A percentile compares a stretch with the other conserved stretches of the same genome.
Evolutionary conservation across 2,797 vertebrate species (phyloP).

Genomic region (Momotus momota): DNA sequence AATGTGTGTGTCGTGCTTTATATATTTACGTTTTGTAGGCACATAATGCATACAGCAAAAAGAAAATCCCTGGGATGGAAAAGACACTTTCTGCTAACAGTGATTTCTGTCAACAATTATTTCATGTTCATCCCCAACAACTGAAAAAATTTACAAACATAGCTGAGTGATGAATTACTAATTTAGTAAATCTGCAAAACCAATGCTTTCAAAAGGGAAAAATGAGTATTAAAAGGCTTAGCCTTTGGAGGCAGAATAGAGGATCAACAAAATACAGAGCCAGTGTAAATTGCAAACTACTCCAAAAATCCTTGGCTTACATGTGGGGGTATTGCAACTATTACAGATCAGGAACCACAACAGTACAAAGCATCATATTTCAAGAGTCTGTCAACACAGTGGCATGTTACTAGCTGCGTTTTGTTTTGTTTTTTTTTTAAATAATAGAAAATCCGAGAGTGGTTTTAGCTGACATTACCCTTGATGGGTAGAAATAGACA

Average conservation of each 20-base stretch:
- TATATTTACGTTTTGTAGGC: background rate
- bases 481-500: background rate
- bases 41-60: background rate
- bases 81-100: slow-evolving; percentile 36
- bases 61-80: slow-evolving; percentile 11
- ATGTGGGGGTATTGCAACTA: background rate
- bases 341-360: slow-evolving; percentile 27
- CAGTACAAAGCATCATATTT: slow-evolving; percentile 27
- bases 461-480: background rate
- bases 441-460: background rate
- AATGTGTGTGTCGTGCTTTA: slow-evolving; percentile 5
- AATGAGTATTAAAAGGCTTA: slow-evolving; percentile 62
- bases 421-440: too few relatives aligned
- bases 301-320: slow-evolving; percentile 61
- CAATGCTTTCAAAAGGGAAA: slow-evolving; percentile 40
- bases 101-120: slow-evolving; percentile 62
- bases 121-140: slow-evolving; percentile 48
- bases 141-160: slow-evolving; percentile 63
- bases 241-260: slow-evolving; percentile 61
- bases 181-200: slow-evolving; percentile 72
- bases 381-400: background rate
- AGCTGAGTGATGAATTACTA: slow-evolving; percentile 63
- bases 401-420: background rate
- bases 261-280: slow-evolving; percentile 58
- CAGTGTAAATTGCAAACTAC: slow-evolving; percentile 52